Percentiles rank a stretch among this genome's conserved stretches.
Conservation (phyloP, 30 jellyfish, hydroid and myxozoan genomes). For the Hydra vulgaris region DNA sequence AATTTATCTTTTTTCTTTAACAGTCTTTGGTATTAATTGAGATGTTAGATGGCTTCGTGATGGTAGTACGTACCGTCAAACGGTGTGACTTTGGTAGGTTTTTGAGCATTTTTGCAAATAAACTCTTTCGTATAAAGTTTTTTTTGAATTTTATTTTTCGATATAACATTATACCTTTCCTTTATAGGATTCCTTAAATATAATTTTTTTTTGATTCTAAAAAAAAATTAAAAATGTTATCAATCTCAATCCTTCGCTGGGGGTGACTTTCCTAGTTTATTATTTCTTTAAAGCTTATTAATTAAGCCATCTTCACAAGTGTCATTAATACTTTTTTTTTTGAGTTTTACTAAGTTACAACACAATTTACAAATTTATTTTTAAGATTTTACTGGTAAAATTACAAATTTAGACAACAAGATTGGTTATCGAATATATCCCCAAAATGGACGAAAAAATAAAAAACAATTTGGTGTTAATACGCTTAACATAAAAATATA, state of each 20-base stretch:
- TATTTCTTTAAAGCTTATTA: not conserved
- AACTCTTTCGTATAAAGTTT: not conserved
- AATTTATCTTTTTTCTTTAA: too few species aligned
- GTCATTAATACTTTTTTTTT: not conserved
- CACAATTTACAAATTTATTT: not conserved
- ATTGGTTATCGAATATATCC: not conserved
- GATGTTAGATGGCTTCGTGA: too few species aligned
- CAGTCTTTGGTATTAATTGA: too few species aligned
- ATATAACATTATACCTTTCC: not conserved
- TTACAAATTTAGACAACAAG: not conserved
- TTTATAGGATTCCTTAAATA: not conserved
- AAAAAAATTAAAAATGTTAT: not conserved
- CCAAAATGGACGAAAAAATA: not conserved
- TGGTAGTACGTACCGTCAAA: not conserved
- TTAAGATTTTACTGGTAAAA: not conserved
- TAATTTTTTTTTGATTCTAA: not conserved
- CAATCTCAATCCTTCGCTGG: not conserved
- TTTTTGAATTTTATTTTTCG: not conserved
- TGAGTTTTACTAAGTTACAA: not conserved
- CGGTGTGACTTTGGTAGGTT: not conserved
- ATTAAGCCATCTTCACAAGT: not conserved
- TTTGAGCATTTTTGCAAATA: not conserved
- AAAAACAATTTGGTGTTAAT: not conserved
- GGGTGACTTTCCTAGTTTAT: not conserved
- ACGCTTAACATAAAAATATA: not conserved